Conservation (phyloP, 2,113 vertebrate species). For the Phylloscopus whistleri region DNA sequence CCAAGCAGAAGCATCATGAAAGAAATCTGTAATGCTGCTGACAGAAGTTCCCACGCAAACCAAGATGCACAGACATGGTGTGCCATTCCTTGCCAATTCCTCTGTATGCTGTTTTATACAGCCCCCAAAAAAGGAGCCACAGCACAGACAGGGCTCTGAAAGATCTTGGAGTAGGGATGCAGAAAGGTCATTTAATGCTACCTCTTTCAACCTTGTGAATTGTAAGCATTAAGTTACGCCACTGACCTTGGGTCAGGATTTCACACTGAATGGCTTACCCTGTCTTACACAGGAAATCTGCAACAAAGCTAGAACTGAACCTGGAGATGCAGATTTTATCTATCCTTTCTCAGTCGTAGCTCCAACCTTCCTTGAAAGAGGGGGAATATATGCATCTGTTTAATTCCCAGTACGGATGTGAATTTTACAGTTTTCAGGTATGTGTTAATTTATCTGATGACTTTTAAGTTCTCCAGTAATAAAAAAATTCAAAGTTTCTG, state of each 20-base stretch:
- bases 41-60: not conserved
- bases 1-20: not conserved
- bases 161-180: not conserved
- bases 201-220: not conserved
- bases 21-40: not conserved
- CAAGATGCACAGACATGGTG: not conserved
- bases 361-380: not conserved
- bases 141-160: not conserved
- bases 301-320: not conserved
- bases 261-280: not conserved
- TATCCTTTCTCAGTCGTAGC: not conserved
- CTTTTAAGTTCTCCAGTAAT: not conserved
- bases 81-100: not conserved
- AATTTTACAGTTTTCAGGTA: not conserved
- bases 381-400: not conserved
- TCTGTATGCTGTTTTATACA: not conserved
- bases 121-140: not conserved
- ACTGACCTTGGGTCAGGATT: not conserved
- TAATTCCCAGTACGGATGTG: not conserved
- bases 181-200: not conserved
- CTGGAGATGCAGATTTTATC: not conserved
- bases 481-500: not conserved
- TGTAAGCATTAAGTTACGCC: not conserved
- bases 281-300: not conserved
- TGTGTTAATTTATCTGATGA: not conserved